A percentile compares a stretch with the other conserved stretches of the same genome.
phyloP scores from a whole-genome alignment of 2,888 invertebrate genomes.

The Tetropium fuscum region DNA sequence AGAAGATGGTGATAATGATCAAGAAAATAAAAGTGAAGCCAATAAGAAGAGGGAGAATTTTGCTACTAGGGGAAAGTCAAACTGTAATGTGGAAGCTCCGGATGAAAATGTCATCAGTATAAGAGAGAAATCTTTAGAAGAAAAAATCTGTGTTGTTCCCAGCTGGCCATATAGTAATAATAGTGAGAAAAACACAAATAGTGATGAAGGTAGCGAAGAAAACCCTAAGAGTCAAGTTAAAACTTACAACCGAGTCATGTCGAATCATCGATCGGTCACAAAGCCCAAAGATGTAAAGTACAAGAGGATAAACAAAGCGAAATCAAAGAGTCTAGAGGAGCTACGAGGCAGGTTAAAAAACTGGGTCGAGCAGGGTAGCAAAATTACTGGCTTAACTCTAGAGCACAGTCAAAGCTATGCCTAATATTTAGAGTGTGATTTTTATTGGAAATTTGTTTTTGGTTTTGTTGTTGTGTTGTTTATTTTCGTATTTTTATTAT shows the following conservation, averaged over 20 bases:
- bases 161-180: constrained; percentile 51
- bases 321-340: constrained; percentile 89
- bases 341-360: constrained; percentile 84
- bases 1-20: constrained; percentile 77
- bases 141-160: constrained; percentile 47
- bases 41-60: constrained; percentile 68
- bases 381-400: constrained; percentile 74
- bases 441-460: constrained; percentile 6
- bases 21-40: constrained; percentile 66
- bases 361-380: constrained; percentile 86
- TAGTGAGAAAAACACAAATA: constrained; percentile 55
- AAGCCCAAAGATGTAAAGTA: constrained; percentile 94
- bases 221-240: constrained; percentile 66
- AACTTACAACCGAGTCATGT: constrained; percentile 84
- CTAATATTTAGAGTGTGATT: constrained; percentile 39
- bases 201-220: constrained; percentile 61
- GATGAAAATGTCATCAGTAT: constrained; percentile 42
- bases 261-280: constrained; percentile 89
- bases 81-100: constrained; percentile 49
- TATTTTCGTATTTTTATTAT: constrained; percentile 6
- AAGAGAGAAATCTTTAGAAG: constrained; percentile 52
- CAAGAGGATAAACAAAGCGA: constrained; percentile 90
- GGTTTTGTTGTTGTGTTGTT: constrained; percentile 4
- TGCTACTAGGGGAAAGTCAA: constrained; percentile 58
- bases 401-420: constrained; percentile 72